Evolutionary conservation across 2,888 invertebrate genomes (phyloP).

Genomic region (Leptothorax acervorum): DNA sequence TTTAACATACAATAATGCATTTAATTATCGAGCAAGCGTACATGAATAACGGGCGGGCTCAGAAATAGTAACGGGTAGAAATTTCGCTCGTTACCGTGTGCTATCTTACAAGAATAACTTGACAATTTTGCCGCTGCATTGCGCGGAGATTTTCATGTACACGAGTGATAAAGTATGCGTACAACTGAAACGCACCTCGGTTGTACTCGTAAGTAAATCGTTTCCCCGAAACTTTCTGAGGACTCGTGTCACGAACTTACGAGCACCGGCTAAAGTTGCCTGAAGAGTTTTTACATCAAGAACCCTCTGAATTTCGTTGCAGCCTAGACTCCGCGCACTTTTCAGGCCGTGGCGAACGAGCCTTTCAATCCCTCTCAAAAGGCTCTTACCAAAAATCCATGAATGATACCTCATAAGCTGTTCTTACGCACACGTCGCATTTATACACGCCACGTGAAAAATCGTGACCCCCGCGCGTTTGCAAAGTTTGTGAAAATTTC

Average conservation of each 20-base stretch:
- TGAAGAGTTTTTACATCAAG: conserved; percentile 74
- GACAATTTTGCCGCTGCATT: conserved; percentile 24
- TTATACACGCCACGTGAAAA: conserved; percentile 46
- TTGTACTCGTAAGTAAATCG: conserved; percentile 71
- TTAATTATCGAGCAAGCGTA: neutral
- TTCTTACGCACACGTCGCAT: conserved; percentile 48
- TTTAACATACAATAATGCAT: neutral
- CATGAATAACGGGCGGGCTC: neutral
- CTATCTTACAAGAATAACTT: neutral
- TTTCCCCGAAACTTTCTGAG: conserved; percentile 71
- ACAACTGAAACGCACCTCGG: conserved; percentile 53
- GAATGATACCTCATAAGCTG: conserved; percentile 55
- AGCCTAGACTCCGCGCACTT: conserved; percentile 61
- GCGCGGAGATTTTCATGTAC: neutral
- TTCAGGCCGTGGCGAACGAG: conserved; percentile 59
- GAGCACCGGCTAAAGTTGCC: conserved; percentile 70
- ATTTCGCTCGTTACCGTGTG: conserved; percentile 8
- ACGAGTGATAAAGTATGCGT: conserved; percentile 19
- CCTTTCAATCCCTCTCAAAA: conserved; percentile 63
- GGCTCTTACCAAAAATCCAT: conserved; percentile 69
- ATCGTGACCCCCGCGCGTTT: neutral
- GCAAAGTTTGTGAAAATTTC: conserved; percentile 10
- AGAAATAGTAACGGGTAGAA: neutral
- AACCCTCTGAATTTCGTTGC: conserved; percentile 66
- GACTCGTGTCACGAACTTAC: conserved; percentile 69